phyloP scores from a whole-genome alignment of 2,113 vertebrate genomes.

The Nerophis ophidion region DNA sequence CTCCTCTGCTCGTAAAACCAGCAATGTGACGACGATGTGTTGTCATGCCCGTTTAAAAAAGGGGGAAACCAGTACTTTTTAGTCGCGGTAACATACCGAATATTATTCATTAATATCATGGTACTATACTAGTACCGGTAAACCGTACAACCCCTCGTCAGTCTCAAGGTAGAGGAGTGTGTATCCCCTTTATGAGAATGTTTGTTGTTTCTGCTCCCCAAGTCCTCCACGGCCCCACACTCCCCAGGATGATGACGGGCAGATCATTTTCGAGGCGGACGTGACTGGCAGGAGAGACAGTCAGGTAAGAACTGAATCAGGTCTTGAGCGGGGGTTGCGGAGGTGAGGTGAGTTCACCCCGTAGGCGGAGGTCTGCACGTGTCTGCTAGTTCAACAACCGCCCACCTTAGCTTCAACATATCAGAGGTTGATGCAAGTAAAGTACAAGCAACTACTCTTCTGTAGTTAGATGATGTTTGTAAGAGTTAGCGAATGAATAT shows the following conservation, averaged over 20 bases:
- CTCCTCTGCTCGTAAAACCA: too few species aligned
- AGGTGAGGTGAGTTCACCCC: conserved; percentile 28
- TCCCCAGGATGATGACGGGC: conserved; percentile 89
- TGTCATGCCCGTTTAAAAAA: too few species aligned
- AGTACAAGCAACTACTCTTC: background rate
- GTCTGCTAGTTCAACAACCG: conserved; percentile 17
- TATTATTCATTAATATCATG: too few species aligned
- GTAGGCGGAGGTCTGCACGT: conserved; percentile 3
- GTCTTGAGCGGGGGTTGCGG: conserved; percentile 30
- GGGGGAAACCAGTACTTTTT: too few species aligned
- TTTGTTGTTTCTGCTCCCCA: conserved; percentile 8
- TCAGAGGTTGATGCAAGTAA: too few species aligned
- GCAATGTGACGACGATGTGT: too few species aligned
- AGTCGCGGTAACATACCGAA: too few species aligned
- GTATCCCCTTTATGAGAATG: background rate
- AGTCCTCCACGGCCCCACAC: conserved; percentile 81
- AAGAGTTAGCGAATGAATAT: background rate
- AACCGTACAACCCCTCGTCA: too few species aligned
- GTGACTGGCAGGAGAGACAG: conserved; percentile 85
- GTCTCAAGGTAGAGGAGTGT: too few species aligned
- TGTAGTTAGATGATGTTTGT: background rate
- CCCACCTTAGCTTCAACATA: conserved; percentile 32
- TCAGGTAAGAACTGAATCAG: conserved; percentile 73
- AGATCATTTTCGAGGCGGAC: conserved; percentile 94
- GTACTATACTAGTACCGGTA: too few species aligned